Conservation (phyloP, 2,113 vertebrate species). For the Oryzias javanicus region DNA sequence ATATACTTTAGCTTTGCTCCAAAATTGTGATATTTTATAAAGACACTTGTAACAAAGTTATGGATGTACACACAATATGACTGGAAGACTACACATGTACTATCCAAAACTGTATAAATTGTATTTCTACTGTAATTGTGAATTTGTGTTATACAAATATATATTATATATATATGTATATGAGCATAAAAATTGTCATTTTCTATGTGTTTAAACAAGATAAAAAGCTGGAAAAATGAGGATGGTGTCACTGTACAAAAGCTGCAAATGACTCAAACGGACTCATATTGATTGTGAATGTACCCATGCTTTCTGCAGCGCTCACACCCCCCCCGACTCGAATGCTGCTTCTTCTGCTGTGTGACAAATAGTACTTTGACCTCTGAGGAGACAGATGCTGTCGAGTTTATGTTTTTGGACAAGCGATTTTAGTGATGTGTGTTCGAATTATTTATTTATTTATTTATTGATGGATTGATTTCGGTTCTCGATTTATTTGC, state of each 20-base stretch:
- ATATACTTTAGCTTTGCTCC: constrained; percentile 83
- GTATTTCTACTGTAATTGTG: constrained; percentile 98
- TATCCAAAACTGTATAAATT: constrained; percentile 89
- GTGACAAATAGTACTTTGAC: constrained; percentile 87
- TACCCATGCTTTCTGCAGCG: constrained; percentile 94
- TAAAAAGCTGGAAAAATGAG: constrained; percentile 61
- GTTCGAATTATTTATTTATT: too few species aligned
- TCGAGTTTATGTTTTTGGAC: constrained; percentile 74
- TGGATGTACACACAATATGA: constrained; percentile 74
- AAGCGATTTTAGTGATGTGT: constrained; percentile 32
- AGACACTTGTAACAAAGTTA: constrained; percentile 74
- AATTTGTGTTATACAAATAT: constrained; percentile 91
- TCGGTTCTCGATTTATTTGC: constrained; percentile 84
- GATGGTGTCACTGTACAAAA: constrained; percentile 89
- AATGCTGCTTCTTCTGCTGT: constrained; percentile 95
- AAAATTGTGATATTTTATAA: constrained; percentile 81
- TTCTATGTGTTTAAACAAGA: constrained; percentile 95
- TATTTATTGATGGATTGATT: constrained; percentile 13
- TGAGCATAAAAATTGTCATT: constrained; percentile 86
- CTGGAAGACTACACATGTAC: constrained; percentile 84
- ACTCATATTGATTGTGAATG: constrained; percentile 97
- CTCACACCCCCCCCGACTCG: constrained; percentile 86
- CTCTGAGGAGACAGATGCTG: constrained; percentile 75
- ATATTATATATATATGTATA: constrained; percentile 93
- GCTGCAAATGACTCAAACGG: constrained; percentile 90